A percentile compares a stretch with the other conserved stretches of the same genome.
phyloP scores from a whole-genome alignment of 2,113 vertebrate species.

The Catharus bicknelli region DNA sequence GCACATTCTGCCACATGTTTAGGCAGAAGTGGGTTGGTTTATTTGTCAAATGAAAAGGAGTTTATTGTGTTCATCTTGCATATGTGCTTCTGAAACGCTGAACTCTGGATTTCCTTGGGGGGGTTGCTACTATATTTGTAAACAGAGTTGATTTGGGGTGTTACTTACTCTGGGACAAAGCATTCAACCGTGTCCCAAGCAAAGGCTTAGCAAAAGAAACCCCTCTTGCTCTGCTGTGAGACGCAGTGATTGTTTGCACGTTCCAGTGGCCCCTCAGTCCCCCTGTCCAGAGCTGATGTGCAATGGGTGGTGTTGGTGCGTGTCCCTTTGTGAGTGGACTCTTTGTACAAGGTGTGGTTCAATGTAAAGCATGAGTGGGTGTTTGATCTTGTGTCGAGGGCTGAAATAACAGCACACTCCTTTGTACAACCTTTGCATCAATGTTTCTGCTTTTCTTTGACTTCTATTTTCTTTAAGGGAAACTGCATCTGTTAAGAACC shows the following conservation, averaged over 20 bases:
- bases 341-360: conserved; percentile 52
- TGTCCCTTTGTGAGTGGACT: conserved; percentile 60
- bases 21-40: conserved; percentile 16
- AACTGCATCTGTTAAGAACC: conserved; percentile 61
- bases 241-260: background rate
- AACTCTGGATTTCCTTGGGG: background rate
- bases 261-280: background rate
- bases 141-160: background rate
- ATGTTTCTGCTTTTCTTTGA: conserved; percentile 53
- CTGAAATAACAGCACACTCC: conserved; percentile 61
- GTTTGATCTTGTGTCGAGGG: conserved; percentile 47
- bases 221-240: background rate
- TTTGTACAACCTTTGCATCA: conserved; percentile 48
- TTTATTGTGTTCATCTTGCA: conserved; percentile 36
- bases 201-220: background rate
- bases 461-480: conserved; percentile 57
- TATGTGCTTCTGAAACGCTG: conserved; percentile 36
- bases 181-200: background rate
- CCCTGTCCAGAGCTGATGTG: conserved; percentile 36
- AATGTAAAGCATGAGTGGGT: conserved; percentile 57
- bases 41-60: conserved; percentile 6
- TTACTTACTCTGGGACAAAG: background rate
- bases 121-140: background rate
- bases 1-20: background rate
- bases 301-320: conserved; percentile 51